Evolutionary conservation across 2,888 invertebrate genomes (phyloP), one percentile per base, ranked within the genome.

Genomic region (Prostheceraeus crozeri): DNA sequence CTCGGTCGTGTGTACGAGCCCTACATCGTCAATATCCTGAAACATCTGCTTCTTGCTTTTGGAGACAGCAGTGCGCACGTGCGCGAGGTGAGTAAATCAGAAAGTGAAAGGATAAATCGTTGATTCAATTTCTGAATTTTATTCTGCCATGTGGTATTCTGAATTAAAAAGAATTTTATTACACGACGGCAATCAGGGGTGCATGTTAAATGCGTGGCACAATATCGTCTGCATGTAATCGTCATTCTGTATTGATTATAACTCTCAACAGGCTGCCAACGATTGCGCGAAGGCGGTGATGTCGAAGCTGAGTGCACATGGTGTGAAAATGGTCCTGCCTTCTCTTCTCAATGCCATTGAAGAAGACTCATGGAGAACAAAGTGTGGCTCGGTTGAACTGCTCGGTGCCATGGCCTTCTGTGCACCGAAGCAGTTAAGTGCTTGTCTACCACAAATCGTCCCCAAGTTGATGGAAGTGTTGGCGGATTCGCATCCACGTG

Each of bases 391-490:
- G 0, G 89, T 94, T 59, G 94, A 96, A 75, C 79, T 96, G 57
- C 81, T 96, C 25, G 94, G 96, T 8, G 89, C 93, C 10, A 96
- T 98, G 94, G 94, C 96, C 0, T 93, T 86, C 79, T 98, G 96
- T 78, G 98, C 98, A 0, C 98, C 98, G 0, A 93, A 94, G 76
- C 98, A 99, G 77, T 80, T 99, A 64, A 94, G 94, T 2, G 90
- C 93, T 1, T 96, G 96, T 76, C 81, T 98, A 68, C 98, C 98
- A 1, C 89, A 86, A 74, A 96, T 99, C 75, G 96, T 99, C 62
- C 98, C 98, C 16, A 90, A 91, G 72, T 81, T 98, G 35, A 93
- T 94, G 64, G 93, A 93, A 78, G 89, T 93, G 31, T 81, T 98
- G 53, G 88, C 91, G 63, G 98, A 98, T 79, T 94, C 96, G 0